Evolutionary conservation across 2,113 vertebrate genomes (phyloP).

Genomic region (Cricetomys ansorgei): DNA sequence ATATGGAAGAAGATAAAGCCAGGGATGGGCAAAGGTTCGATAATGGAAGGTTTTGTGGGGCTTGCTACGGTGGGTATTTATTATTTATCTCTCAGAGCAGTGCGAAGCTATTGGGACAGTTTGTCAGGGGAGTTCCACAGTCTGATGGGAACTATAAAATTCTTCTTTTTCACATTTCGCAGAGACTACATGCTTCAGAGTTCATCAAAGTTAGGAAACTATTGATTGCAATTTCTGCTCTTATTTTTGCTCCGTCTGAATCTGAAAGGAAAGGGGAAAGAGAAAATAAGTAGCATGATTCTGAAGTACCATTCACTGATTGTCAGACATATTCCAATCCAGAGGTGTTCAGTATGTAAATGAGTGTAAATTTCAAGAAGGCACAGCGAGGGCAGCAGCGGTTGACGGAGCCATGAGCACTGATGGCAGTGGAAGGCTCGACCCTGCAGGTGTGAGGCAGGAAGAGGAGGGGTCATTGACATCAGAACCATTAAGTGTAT

Average conservation of each 20-base stretch:
- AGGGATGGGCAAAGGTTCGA: not conserved
- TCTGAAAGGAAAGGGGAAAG: not conserved
- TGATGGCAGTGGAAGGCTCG: rapidly evolving
- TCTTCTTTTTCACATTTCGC: not conserved
- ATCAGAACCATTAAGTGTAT: rapidly evolving
- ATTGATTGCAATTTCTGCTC: slow-evolving; percentile 44
- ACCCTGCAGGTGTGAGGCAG: rapidly evolving
- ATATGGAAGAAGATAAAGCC: not conserved
- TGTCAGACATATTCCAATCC: slow-evolving; percentile 13
- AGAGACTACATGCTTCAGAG: not conserved
- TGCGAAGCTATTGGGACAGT: not conserved
- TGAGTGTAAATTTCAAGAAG: not conserved
- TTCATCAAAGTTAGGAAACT: slow-evolving; percentile 9
- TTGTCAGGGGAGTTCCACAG: not conserved
- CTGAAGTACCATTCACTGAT: slow-evolving; percentile 17
- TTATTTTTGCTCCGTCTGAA: slow-evolving; percentile 49
- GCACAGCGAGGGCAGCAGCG: not conserved
- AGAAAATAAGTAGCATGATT: not conserved
- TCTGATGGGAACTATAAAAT: not conserved
- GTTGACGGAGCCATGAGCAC: not conserved
- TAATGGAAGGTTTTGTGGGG: not conserved
- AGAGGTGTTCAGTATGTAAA: not conserved
- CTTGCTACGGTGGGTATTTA: not conserved
- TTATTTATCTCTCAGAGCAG: not conserved
- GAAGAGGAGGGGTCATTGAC: rapidly evolving